phyloP scores from a whole-genome alignment of 37 sponge, comb jelly and placozoan species.

The Spongia lamella region DNA sequence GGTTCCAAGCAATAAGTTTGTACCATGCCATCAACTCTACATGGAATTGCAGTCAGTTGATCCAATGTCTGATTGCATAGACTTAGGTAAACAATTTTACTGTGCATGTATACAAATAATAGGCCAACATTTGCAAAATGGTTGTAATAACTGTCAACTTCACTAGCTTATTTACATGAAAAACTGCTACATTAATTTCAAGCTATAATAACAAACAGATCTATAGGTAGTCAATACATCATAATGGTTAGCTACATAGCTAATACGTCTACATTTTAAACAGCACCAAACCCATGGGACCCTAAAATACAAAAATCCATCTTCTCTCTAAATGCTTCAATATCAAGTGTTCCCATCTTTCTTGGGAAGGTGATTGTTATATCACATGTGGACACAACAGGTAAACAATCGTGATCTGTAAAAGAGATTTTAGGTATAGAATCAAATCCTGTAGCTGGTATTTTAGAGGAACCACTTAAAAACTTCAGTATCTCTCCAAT shows the following conservation, averaged over 20 bases:
- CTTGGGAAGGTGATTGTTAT: conserved; percentile 17
- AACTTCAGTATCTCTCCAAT: conserved; percentile 25
- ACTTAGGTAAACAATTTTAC: too few relatives aligned
- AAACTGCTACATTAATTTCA: too few relatives aligned
- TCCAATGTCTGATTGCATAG: too few relatives aligned
- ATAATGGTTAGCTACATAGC: too few relatives aligned
- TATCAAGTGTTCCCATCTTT: neutral
- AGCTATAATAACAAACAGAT: too few relatives aligned
- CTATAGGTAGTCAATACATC: too few relatives aligned
- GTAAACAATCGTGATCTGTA: conserved; percentile 5
- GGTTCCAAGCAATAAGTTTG: neutral
- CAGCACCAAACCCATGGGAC: conserved; percentile 20
- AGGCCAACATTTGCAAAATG: neutral
- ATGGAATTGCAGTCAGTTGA: neutral
- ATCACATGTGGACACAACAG: conserved; percentile 26
- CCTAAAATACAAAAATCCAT: conserved; percentile 23
- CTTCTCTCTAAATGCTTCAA: conserved; percentile 17
- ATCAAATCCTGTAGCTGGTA: conserved; percentile 26
- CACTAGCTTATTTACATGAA: neutral
- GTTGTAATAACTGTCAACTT: neutral
- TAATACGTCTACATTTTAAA: neutral
- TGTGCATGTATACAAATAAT: neutral
- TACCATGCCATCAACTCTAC: neutral
- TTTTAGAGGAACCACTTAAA: conserved; percentile 9
- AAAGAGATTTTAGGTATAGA: neutral